Percentiles rank a stretch among this genome's conserved stretches.
Conservation (phyloP, 2,888 invertebrate genomes). For the Scaptomyza polygonia region DNA sequence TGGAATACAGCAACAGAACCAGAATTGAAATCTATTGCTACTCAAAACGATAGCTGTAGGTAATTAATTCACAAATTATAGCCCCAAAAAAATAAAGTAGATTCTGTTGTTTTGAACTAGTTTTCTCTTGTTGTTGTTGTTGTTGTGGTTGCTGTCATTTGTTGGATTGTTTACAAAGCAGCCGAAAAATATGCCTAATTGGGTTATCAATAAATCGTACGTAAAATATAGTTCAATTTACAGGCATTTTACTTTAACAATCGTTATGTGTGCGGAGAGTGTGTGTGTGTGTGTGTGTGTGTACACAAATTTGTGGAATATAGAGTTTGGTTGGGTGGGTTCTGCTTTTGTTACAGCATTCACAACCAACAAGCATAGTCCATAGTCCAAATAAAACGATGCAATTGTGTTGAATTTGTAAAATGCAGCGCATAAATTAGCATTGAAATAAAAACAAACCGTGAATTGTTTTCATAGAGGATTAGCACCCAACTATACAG, state of each 20-base stretch:
- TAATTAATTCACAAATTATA: constrained; percentile 56
- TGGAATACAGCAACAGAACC: constrained; percentile 5
- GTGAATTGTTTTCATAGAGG: constrained; percentile 43
- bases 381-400: constrained; percentile 24
- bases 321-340: constrained; percentile 4
- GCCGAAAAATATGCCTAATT: constrained; percentile 60
- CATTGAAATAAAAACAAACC: constrained; percentile 42
- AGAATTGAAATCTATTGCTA: constrained; percentile 32
- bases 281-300: not conserved
- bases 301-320: not conserved
- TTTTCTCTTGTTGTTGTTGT: constrained; percentile 3
- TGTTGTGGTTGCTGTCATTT: constrained; percentile 21
- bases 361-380: not conserved
- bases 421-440: constrained; percentile 59
- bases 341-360: constrained; percentile 7
- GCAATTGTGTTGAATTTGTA: constrained; percentile 22
- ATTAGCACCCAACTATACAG: constrained; percentile 44
- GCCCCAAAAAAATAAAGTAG: constrained; percentile 22
- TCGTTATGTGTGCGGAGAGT: not conserved
- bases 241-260: constrained; percentile 44
- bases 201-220: constrained; percentile 67
- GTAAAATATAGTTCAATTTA: constrained; percentile 59
- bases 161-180: constrained; percentile 45
- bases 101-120: constrained; percentile 21
- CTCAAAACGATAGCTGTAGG: constrained; percentile 26